These are phyloP conservation scores for Empidonax traillii DNA, from an alignment of 2,113 vertebrate species.

Conservation along the genomic window DNA sequence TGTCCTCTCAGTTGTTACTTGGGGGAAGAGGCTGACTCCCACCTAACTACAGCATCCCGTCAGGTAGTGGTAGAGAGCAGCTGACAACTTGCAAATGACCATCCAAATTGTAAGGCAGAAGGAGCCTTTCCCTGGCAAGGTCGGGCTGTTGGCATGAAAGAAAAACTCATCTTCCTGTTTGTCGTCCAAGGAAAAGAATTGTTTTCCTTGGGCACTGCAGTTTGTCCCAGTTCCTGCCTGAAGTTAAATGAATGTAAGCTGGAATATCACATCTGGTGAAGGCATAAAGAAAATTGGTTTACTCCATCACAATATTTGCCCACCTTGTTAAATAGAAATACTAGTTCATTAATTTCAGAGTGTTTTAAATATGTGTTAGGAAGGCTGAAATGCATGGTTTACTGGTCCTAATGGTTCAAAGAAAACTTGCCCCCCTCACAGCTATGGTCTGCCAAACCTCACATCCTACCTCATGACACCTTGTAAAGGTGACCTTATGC, in stretches of 20 bases:
- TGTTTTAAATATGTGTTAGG: not conserved
- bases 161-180: not conserved
- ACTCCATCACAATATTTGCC: not conserved
- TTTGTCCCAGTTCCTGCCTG: not conserved
- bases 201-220: not conserved
- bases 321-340: not conserved
- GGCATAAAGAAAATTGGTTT: not conserved
- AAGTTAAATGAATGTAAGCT: not conserved
- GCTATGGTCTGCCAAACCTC: not conserved
- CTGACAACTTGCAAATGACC: rapidly evolving
- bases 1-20: too few relatives aligned
- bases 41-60: not conserved
- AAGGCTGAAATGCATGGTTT: not conserved
- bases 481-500: not conserved
- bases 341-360: not conserved
- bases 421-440: not conserved
- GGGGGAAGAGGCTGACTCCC: too few relatives aligned
- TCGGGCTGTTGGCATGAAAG: not conserved
- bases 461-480: not conserved
- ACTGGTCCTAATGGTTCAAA: not conserved
- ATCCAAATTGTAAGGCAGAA: not conserved
- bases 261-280: not conserved
- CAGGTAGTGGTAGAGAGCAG: too few relatives aligned
- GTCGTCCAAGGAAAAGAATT: rapidly evolving
- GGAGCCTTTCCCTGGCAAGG: not conserved